phyloP scores from a whole-genome alignment of 1,140 invertebrate genomes.

The Eulimnadia texana region DNA sequence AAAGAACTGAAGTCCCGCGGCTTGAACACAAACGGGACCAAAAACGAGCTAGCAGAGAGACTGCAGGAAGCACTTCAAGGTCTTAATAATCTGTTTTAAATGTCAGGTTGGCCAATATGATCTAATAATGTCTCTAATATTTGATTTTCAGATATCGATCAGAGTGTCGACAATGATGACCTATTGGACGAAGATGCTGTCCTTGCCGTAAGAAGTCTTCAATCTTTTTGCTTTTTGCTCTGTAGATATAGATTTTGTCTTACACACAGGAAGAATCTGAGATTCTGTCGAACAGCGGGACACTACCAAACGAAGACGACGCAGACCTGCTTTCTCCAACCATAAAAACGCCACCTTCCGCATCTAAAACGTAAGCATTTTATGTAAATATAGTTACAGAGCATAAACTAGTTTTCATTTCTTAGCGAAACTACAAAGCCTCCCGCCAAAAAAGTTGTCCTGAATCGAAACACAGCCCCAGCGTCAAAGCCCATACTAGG shows the following conservation, averaged over 20 bases:
- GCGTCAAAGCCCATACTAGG: not conserved
- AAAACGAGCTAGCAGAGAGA: constrained; percentile 24
- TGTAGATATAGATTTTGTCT: not conserved
- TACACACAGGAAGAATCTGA: constrained; percentile 11
- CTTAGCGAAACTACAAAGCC: not conserved
- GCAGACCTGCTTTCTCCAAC: constrained; percentile 30
- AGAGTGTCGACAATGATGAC: constrained; percentile 30
- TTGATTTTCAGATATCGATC: constrained; percentile 29
- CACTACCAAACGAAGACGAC: constrained; percentile 26
- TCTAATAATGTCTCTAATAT: not conserved
- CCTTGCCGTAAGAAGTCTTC: constrained; percentile 27
- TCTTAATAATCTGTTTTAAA: not conserved
- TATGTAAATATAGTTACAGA: not conserved
- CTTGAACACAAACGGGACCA: constrained; percentile 22
- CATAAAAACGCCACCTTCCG: constrained; percentile 18
- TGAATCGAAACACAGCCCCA: constrained; percentile 38
- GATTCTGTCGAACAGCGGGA: constrained; percentile 1
- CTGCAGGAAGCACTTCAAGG: constrained; percentile 18
- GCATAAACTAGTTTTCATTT: not conserved
- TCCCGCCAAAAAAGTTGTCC: constrained; percentile 40
- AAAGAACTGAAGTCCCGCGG: constrained; percentile 25
- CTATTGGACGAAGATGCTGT: constrained; percentile 37
- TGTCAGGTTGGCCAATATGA: not conserved
- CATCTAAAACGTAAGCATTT: not conserved
- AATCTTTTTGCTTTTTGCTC: constrained; percentile 8